Percentiles rank a stretch among this genome's conserved stretches.
These are phyloP conservation scores for Pitangus sulphuratus DNA, from an alignment of 2,797 vertebrate genomes.

Conservation along the genomic window DNA sequence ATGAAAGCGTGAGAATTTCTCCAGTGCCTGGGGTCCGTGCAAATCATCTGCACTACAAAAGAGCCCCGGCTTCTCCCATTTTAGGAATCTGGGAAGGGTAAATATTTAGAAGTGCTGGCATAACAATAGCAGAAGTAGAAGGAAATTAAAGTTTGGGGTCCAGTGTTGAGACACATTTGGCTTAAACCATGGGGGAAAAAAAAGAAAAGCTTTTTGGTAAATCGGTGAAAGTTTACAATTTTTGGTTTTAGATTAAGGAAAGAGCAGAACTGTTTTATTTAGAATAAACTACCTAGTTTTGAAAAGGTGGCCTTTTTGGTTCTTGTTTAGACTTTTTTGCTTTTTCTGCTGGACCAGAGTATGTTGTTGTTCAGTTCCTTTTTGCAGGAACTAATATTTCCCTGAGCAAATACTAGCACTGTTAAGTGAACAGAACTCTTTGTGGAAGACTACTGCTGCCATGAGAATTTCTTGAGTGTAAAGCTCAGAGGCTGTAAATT, in stretches of 20 bases:
- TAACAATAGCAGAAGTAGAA: conserved; percentile 80
- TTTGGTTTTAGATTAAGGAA: background rate
- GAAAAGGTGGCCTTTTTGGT: background rate
- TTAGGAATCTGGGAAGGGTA: conserved; percentile 88
- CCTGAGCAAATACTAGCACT: background rate
- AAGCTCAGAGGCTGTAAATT: background rate
- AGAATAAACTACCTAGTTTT: background rate
- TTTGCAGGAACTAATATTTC: background rate
- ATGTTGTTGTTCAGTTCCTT: background rate
- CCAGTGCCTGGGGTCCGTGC: conserved; percentile 39
- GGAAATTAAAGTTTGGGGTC: conserved; percentile 80
- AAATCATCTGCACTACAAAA: conserved; percentile 75
- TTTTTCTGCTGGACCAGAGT: background rate
- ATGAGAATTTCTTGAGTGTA: background rate
- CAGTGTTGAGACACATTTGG: conserved; percentile 51
- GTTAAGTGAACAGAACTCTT: background rate
- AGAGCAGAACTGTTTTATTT: background rate
- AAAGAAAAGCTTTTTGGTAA: conserved; percentile 2
- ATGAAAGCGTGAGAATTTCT: conserved; percentile 75
- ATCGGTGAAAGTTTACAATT: background rate
- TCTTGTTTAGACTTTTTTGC: background rate
- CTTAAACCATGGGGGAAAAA: conserved; percentile 36
- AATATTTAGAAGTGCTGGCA: conserved; percentile 85
- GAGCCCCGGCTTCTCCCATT: conserved; percentile 58
- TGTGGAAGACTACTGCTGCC: background rate